Percentiles rank a stretch among this genome's conserved stretches.
phyloP scores from a whole-genome alignment of 37 sponge, comb jelly and placozoan species.

The Ephydatia muelleri region DNA sequence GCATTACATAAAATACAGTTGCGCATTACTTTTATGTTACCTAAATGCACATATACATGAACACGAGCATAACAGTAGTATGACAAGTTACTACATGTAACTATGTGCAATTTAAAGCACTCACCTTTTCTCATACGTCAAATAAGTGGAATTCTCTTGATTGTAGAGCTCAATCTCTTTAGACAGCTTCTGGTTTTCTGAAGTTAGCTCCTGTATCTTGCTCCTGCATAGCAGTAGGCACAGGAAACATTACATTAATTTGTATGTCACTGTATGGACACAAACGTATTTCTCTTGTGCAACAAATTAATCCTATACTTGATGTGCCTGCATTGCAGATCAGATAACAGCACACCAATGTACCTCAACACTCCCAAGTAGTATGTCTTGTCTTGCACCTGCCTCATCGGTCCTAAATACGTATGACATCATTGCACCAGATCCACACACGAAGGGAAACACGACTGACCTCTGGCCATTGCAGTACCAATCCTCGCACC shows the following conservation, averaged over 20 bases:
- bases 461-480: neutral
- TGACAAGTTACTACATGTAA: neutral
- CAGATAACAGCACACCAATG: no score
- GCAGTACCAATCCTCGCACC: conserved; percentile 84
- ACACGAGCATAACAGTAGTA: neutral
- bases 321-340: no score
- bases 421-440: neutral
- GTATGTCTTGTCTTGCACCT: conserved; percentile 90
- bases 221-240: conserved; percentile 28
- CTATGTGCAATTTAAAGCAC: neutral
- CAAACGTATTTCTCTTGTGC: neutral
- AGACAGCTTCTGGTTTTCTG: conserved; percentile 70
- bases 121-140: conserved; percentile 86
- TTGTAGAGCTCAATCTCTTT: conserved; percentile 74
- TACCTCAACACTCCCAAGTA: conserved; percentile 81
- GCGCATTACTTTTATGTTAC: neutral
- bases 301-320: neutral
- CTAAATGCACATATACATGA: neutral
- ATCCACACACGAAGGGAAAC: neutral
- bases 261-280: neutral
- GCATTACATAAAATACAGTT: conserved; percentile 20
- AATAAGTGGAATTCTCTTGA: conserved; percentile 90
- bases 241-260: neutral
- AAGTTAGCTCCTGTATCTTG: conserved; percentile 85
- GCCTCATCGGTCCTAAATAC: conserved; percentile 75